Conservation (phyloP, 1,140 invertebrate genomes). For the Diuraphis noxia region DNA sequence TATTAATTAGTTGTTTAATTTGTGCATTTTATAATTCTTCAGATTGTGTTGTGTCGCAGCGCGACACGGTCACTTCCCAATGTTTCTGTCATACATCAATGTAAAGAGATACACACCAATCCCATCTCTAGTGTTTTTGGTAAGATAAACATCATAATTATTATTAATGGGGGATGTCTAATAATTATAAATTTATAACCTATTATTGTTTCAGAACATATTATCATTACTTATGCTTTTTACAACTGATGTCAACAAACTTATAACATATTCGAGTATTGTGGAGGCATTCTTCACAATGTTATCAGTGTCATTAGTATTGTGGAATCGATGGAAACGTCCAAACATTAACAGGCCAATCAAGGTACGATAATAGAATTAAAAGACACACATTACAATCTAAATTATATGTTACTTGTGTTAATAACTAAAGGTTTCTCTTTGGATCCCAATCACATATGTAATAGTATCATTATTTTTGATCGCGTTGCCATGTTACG, state of each 20-base stretch:
- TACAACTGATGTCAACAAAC: slow-evolving; percentile 80
- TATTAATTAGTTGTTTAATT: neutral
- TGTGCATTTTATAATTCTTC: neutral
- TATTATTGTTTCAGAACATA: slow-evolving; percentile 67
- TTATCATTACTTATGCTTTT: slow-evolving; percentile 85
- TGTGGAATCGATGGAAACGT: slow-evolving; percentile 81
- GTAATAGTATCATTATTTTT: slow-evolving; percentile 81
- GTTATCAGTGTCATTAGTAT: slow-evolving; percentile 82
- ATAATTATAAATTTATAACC: no score
- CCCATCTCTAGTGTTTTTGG: slow-evolving; percentile 83
- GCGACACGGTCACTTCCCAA: slow-evolving; percentile 85
- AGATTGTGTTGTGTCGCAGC: slow-evolving; percentile 90
- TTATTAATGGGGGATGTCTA: neutral
- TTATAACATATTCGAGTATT: slow-evolving; percentile 94
- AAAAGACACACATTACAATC: neutral
- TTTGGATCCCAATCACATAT: slow-evolving; percentile 79
- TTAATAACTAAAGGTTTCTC: slow-evolving; percentile 66
- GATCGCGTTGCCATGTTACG: slow-evolving; percentile 78
- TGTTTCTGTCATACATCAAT: slow-evolving; percentile 82
- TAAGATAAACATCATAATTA: slow-evolving; percentile 60
- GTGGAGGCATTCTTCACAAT: slow-evolving; percentile 91
- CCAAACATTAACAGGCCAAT: slow-evolving; percentile 84
- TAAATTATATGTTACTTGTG: neutral
- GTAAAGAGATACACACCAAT: slow-evolving; percentile 79
- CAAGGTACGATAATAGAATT: slow-evolving; percentile 67